Percentiles rank a stretch among this genome's conserved stretches.
These are phyloP conservation scores for Cyrtodaria siliqua DNA, from an alignment of 2,888 invertebrate genomes.

Conservation along the genomic window DNA sequence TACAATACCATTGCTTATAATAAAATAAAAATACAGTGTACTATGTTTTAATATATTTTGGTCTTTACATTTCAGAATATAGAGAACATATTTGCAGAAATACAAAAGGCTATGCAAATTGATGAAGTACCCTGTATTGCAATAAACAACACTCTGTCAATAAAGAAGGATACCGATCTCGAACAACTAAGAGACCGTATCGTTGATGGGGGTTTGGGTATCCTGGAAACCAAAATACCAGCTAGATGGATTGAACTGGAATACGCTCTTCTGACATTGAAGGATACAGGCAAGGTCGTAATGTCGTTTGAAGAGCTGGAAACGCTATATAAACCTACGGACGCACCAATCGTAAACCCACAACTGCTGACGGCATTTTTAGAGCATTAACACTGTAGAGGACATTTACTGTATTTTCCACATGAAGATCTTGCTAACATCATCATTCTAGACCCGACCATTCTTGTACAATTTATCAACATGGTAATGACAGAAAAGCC, in stretches of 20 bases:
- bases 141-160: conserved; percentile 27
- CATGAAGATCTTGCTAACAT: conserved; percentile 9
- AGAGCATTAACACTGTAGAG: conserved; percentile 37
- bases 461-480: conserved; percentile 34
- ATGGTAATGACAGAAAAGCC: conserved; percentile 5
- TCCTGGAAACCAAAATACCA: conserved; percentile 27
- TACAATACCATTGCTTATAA: no score
- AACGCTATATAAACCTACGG: conserved; percentile 15
- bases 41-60: not conserved
- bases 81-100: conserved; percentile 8
- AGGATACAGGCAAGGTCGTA: not conserved
- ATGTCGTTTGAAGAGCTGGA: conserved; percentile 15
- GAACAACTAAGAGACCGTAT: conserved; percentile 20
- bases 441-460: conserved; percentile 30
- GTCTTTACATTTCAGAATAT: conserved; percentile 3
- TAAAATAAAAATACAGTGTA: no score
- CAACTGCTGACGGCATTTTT: conserved; percentile 17
- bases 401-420: conserved; percentile 27
- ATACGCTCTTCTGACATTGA: conserved; percentile 13
- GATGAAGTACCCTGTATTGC: conserved; percentile 19
- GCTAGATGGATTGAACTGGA: conserved; percentile 47
- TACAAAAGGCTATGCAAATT: conserved; percentile 2
- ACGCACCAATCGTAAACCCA: conserved; percentile 17
- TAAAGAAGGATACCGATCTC: not conserved
- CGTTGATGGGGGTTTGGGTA: conserved; percentile 29